phyloP scores from a whole-genome alignment of 2,797 vertebrate genomes.

The Garrulus glandarius region DNA sequence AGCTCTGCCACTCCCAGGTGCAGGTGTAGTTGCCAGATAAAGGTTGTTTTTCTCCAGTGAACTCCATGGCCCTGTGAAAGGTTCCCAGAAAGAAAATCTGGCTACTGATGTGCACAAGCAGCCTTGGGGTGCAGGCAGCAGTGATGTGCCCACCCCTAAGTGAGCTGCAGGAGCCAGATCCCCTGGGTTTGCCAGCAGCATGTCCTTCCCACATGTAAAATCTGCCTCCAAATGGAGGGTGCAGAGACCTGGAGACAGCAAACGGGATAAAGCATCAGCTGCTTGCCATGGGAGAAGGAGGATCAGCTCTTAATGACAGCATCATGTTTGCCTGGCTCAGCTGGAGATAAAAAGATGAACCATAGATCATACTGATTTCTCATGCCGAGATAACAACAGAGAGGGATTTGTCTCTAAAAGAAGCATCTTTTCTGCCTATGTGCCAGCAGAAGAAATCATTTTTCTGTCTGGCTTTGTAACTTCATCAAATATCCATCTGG shows the following conservation, averaged over 20 bases:
- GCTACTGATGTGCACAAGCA: not conserved
- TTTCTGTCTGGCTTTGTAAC: not conserved
- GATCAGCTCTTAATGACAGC: not conserved
- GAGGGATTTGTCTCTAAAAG: not conserved
- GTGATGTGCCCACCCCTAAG: accelerated
- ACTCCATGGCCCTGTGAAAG: not conserved
- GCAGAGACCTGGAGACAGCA: not conserved
- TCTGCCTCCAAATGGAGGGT: not conserved
- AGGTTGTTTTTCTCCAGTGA: not conserved
- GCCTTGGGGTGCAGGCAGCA: not conserved
- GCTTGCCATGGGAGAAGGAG: not conserved
- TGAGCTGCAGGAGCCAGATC: not conserved
- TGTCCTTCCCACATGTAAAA: not conserved
- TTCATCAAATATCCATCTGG: not conserved
- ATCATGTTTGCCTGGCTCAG: not conserved
- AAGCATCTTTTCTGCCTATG: not conserved
- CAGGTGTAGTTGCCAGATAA: not conserved
- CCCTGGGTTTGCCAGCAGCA: not conserved
- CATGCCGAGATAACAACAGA: not conserved
- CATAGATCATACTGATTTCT: not conserved
- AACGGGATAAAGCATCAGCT: not conserved
- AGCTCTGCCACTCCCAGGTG: not conserved
- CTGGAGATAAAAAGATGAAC: not conserved
- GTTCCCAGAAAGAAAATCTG: not conserved
- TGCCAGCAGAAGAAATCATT: not conserved